phyloP scores from a whole-genome alignment of 2,113 vertebrate genomes.

The Tachysurus vachellii region DNA sequence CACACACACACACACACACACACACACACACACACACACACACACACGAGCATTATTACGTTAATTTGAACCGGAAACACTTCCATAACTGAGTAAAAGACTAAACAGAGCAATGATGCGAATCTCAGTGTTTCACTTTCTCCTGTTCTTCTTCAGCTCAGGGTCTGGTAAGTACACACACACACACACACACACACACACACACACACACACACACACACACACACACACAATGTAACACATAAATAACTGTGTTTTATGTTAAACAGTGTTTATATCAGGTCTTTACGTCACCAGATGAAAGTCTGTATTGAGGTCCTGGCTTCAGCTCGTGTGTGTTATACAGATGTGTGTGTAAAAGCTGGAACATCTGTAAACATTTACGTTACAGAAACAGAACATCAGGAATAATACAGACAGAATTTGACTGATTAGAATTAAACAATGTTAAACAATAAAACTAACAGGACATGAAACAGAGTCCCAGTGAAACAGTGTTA shows the following conservation, averaged over 20 bases:
- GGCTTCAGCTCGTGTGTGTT: too few species aligned
- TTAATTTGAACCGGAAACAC: not conserved
- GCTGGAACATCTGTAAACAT: too few species aligned
- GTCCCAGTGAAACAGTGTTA: not conserved
- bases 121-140: not conserved
- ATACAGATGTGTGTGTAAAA: too few species aligned
- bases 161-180: not conserved
- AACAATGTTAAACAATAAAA: not conserved
- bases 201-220: not conserved
- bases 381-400: too few species aligned
- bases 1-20: not conserved
- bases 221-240: too few species aligned
- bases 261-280: too few species aligned
- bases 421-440: not conserved
- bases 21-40: not conserved
- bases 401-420: too few species aligned
- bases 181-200: constrained; percentile 9
- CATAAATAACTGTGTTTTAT: too few species aligned
- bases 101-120: not conserved
- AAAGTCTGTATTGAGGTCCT: too few species aligned
- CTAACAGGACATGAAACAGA: not conserved
- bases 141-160: not conserved
- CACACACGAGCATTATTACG: not conserved
- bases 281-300: too few species aligned
- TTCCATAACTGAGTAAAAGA: not conserved